phyloP scores from a whole-genome alignment of 2,113 vertebrate species.

The Ammodytes dubius region DNA sequence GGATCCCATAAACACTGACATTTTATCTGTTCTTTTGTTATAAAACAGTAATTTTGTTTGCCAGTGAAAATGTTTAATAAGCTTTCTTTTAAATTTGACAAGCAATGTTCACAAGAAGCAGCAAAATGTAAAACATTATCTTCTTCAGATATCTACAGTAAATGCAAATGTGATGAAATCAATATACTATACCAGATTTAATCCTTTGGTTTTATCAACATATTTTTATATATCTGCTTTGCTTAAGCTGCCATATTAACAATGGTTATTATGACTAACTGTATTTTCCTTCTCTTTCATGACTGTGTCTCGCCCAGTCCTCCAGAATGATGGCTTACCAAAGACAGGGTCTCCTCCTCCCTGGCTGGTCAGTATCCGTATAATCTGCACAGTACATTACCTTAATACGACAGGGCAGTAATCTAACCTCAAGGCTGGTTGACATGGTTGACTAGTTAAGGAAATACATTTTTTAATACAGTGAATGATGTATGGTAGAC shows the following conservation, averaged over 20 bases:
- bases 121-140: neutral
- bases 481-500: neutral
- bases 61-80: neutral
- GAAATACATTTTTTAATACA: neutral
- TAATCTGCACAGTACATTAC: neutral
- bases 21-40: neutral
- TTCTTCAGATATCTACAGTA: neutral
- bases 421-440: neutral
- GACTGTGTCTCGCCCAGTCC: slow-evolving; percentile 47
- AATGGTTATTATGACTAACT: neutral
- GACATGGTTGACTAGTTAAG: neutral
- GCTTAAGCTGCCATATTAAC: neutral
- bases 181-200: neutral
- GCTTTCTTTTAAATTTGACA: neutral
- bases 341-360: slow-evolving; percentile 62
- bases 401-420: neutral
- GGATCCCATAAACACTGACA: neutral
- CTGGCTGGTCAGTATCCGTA: slow-evolving; percentile 68
- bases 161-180: neutral
- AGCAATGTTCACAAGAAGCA: neutral
- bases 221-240: slow-evolving; percentile 2
- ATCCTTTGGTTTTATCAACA: neutral
- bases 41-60: neutral
- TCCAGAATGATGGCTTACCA: slow-evolving; percentile 64
- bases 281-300: slow-evolving; percentile 1